Percentiles rank a stretch among this genome's conserved stretches.
phyloP scores from a whole-genome alignment of 2,888 invertebrate species.

The Megamerina dolium region DNA sequence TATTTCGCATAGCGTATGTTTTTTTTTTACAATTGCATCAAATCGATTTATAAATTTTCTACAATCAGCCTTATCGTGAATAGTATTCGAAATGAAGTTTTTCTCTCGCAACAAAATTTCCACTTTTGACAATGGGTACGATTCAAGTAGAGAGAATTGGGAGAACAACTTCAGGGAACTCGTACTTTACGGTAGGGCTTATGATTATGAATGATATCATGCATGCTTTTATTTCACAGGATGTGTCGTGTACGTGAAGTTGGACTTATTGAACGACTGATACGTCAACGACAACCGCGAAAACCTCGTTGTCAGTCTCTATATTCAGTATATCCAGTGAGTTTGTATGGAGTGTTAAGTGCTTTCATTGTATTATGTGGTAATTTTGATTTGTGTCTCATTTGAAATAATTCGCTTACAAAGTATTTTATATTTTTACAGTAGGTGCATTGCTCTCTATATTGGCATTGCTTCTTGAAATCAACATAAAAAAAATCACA shows the following conservation, averaged over 20 bases:
- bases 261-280: slow-evolving; percentile 13
- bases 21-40: too few species aligned
- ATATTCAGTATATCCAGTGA: slow-evolving; percentile 19
- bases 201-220: too few species aligned
- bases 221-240: slow-evolving; percentile 5
- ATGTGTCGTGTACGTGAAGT: slow-evolving; percentile 13
- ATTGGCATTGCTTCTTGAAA: background rate
- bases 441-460: background rate
- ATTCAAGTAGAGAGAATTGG: too few species aligned
- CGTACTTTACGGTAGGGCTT: too few species aligned
- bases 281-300: slow-evolving; percentile 8
- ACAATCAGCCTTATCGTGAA: too few species aligned
- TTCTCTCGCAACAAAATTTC: slow-evolving; percentile 1
- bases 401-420: too few species aligned
- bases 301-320: slow-evolving; percentile 16
- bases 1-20: slow-evolving; percentile 42
- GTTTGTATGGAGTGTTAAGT: slow-evolving; percentile 14
- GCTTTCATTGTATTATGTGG: slow-evolving; percentile 17
- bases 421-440: background rate
- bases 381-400: too few species aligned
- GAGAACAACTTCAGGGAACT: too few species aligned
- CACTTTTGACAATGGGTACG: background rate
- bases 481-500: background rate
- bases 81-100: background rate
- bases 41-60: too few species aligned